Evolutionary conservation across 2,888 invertebrate species (phyloP).

Genomic region (Eilema depressum): DNA sequence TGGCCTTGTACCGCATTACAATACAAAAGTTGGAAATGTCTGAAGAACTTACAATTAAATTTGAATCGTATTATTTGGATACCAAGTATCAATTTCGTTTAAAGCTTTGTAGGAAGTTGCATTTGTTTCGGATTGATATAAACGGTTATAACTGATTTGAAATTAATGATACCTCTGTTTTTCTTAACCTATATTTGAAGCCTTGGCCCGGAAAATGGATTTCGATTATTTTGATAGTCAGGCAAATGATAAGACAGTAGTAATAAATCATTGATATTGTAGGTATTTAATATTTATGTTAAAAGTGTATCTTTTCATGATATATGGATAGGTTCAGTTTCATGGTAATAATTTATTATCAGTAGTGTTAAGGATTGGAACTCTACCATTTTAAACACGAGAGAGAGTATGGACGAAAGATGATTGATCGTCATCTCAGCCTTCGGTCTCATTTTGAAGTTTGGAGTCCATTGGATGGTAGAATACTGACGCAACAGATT

Average conservation of each 20-base stretch:
- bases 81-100: slow-evolving; percentile 55
- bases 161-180: slow-evolving; percentile 72
- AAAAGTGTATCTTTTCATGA: not conserved
- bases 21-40: slow-evolving; percentile 81
- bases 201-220: slow-evolving; percentile 66
- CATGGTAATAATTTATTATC: not conserved
- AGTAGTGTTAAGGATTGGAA: not conserved
- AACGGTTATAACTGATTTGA: slow-evolving; percentile 69
- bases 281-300: not conserved
- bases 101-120: slow-evolving; percentile 58
- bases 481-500: too few relatives aligned
- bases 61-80: slow-evolving; percentile 59
- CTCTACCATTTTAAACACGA: too few relatives aligned
- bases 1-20: slow-evolving; percentile 80
- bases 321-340: not conserved
- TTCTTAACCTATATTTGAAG: slow-evolving; percentile 70
- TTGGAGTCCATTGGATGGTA: too few relatives aligned
- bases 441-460: too few relatives aligned
- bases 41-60: slow-evolving; percentile 67
- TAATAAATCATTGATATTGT: slow-evolving; percentile 10
- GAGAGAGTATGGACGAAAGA: too few relatives aligned
- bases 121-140: slow-evolving; percentile 70
- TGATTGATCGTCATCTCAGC: too few relatives aligned
- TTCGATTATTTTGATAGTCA: slow-evolving; percentile 38
- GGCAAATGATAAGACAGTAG: slow-evolving; percentile 19